phyloP scores from a whole-genome alignment of 2,888 invertebrate species.

The Pterobdella sp. region DNA sequence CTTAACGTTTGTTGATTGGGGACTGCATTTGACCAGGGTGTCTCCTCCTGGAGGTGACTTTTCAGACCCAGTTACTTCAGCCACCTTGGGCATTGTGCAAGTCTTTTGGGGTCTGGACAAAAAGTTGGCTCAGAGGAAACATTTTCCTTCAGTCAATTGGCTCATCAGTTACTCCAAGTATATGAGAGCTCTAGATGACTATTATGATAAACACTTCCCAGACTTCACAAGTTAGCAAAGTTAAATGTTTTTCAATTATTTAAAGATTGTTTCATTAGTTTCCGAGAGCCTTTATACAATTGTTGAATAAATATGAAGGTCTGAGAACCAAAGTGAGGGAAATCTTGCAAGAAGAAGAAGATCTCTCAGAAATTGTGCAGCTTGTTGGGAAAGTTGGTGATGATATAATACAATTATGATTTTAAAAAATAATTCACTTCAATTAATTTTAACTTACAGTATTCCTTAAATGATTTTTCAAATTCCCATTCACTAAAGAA shows the following conservation, averaged over 20 bases:
- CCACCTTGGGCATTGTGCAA: conserved; percentile 94
- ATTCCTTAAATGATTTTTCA: background rate
- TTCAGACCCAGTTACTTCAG: conserved; percentile 98
- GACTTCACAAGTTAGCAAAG: conserved; percentile 68
- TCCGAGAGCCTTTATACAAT: too few relatives aligned
- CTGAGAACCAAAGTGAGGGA: conserved; percentile 61
- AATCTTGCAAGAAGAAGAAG: conserved; percentile 96
- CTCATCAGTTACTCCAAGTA: conserved; percentile 98
- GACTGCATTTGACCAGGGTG: conserved; percentile 22
- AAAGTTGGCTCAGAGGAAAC: conserved; percentile 95
- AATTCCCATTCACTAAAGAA: background rate
- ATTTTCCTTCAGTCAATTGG: conserved; percentile 99
- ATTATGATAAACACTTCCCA: conserved; percentile 93
- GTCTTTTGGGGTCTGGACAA: conserved; percentile 99
- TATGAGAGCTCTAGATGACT: conserved; percentile 93
- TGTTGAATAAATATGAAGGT: too few relatives aligned
- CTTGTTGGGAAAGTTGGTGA: conserved; percentile 76
- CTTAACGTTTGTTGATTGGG: too few relatives aligned
- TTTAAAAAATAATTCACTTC: background rate
- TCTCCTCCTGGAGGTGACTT: conserved; percentile 97
- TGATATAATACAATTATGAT: background rate
- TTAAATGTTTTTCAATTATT: background rate
- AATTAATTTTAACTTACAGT: background rate
- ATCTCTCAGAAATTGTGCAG: conserved; percentile 98
- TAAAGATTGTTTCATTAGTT: background rate